Percentiles rank a stretch among this genome's conserved stretches.
Conservation (phyloP, 37 sponge, comb jelly and placozoan species). For the Agelas oroides region DNA sequence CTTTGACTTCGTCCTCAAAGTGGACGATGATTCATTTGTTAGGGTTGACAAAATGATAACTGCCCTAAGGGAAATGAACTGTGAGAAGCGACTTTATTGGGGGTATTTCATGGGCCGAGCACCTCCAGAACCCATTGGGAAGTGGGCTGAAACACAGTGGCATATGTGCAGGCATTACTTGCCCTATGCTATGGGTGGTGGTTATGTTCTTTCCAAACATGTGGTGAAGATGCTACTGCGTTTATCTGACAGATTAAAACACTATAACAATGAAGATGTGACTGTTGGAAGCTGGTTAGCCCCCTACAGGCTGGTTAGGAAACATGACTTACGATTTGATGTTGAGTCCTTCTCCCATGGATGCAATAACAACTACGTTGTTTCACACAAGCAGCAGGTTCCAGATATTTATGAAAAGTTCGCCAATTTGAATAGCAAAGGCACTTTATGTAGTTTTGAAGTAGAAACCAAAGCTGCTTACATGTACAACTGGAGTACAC, state of each 20-base stretch:
- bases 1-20: conserved; percentile 53
- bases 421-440: background rate
- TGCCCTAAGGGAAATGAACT: conserved; percentile 25
- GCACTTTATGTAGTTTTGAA: conserved; percentile 28
- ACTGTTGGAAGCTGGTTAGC: conserved; percentile 49
- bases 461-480: background rate
- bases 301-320: conserved; percentile 5
- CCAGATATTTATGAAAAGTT: background rate
- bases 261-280: conserved; percentile 47
- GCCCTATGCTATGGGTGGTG: conserved; percentile 58
- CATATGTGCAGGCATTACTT: conserved; percentile 38
- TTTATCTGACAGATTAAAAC: background rate
- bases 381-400: conserved; percentile 38
- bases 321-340: conserved; percentile 43
- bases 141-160: conserved; percentile 53
- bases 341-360: conserved; percentile 25
- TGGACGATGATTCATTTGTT: conserved; percentile 54
- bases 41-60: conserved; percentile 1
- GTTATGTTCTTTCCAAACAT: conserved; percentile 27
- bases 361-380: conserved; percentile 42
- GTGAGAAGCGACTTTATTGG: conserved; percentile 39
- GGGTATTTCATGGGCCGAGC: conserved; percentile 52
- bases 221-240: conserved; percentile 9
- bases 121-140: background rate
- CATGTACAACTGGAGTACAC: conserved; percentile 45